Conservation (phyloP, 64 coral and sea anemone genomes). For the Porites australiensis region DNA sequence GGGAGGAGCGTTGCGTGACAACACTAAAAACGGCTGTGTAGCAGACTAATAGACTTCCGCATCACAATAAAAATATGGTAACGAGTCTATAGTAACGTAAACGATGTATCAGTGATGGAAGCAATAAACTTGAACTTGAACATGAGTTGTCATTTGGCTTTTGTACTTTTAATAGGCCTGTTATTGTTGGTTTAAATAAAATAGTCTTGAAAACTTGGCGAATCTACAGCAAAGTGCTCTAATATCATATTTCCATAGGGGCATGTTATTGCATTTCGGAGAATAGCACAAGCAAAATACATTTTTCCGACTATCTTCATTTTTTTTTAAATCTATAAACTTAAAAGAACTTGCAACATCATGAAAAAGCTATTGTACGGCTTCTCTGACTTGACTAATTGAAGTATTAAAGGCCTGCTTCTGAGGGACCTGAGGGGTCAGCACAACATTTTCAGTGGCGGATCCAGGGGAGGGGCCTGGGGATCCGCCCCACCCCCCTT, state of each 20-base stretch:
- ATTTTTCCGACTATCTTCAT: constrained; percentile 12
- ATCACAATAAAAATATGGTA: too few relatives aligned
- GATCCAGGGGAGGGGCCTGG: too few relatives aligned
- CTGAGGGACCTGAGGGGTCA: not conserved
- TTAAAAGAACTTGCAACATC: constrained; percentile 35
- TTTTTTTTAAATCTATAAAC: constrained; percentile 19
- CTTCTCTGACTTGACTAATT: not conserved
- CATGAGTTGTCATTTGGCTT: not conserved
- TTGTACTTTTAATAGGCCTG: not conserved
- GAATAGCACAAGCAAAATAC: not conserved
- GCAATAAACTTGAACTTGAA: too few relatives aligned
- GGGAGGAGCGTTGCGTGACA: too few relatives aligned
- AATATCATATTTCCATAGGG: not conserved
- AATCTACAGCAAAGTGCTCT: not conserved
- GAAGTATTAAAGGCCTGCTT: not conserved
- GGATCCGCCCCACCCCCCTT: too few relatives aligned
- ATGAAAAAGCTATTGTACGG: constrained; percentile 23
- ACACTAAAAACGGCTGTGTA: too few relatives aligned
- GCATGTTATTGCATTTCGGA: too few relatives aligned
- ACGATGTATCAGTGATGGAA: too few relatives aligned
- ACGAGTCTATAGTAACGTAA: too few relatives aligned
- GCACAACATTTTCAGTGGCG: not conserved
- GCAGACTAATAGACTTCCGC: too few relatives aligned
- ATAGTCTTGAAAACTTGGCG: not conserved
- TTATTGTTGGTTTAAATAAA: not conserved